Evolutionary conservation across 2,113 vertebrate genomes (phyloP), one percentile per base, ranked within the genome.

Genomic region (Oreotragus oreotragus): DNA sequence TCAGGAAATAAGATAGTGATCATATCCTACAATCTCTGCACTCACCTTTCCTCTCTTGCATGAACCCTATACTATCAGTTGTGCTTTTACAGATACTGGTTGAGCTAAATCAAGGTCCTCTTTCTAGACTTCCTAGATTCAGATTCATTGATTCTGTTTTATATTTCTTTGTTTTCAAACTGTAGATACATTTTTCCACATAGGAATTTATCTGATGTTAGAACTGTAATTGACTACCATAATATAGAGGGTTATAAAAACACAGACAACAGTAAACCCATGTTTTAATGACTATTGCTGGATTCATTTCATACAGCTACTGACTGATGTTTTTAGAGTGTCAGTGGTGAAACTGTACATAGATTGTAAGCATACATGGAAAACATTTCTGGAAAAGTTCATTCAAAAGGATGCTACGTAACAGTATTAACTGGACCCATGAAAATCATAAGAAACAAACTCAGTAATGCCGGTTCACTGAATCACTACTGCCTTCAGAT

Each of bases 231-330:
- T 27, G 53, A 88, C 19, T 64, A n/a, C 73, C 47, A 1, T 91
- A 88, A 95, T 70, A 97, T 11, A 73, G 27, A 92, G 28, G 17
- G 11, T 81, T 95, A 45, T 81, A 90, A 84, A 94, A 51, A 93
- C 49, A 47, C 13, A 66, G 53, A 85, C 60, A 79, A 70, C 15
- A 27, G 58, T 81, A 84, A 70, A 64, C 64, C 25, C 14, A 6
- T 62, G 43, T 62, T 90, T 87, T 70, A 49, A 49, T 12, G 43
- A 49, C 21, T 53, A 1, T 66, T 96, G 76, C 45, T 57, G 53
- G 79, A 88, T 43, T 57, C n/a, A 55, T 39, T 8, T 73, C 30
- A 57, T 36, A 73, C 17, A 47, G 19, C 16, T 53, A 28, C 11
- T 93, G 47, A 21, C 25, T 58, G 70, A 27, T 70, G 3, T 45